phyloP scores from a whole-genome alignment of 2,113 vertebrate genomes.

The Chascanopsetta lugubris region DNA sequence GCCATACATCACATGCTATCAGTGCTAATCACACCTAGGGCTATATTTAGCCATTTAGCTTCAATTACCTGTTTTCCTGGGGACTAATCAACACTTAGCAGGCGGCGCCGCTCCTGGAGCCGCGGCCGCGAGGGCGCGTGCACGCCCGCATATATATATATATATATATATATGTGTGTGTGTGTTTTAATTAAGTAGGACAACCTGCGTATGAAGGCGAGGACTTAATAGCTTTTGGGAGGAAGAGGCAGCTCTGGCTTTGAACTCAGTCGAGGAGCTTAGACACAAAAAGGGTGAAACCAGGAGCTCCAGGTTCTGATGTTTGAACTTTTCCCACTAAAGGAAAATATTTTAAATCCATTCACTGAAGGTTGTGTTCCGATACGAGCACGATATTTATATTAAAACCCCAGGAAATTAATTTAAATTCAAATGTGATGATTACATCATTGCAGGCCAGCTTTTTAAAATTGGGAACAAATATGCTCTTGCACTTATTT shows the following conservation, averaged over 20 bases:
- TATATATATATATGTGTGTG: not conserved
- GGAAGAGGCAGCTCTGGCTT: constrained; percentile 5
- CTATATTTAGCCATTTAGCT: constrained; percentile 73
- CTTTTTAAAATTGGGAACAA: not conserved
- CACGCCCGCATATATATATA: not conserved
- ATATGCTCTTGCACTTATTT: not conserved
- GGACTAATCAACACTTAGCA: constrained; percentile 67
- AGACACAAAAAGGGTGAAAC: not conserved
- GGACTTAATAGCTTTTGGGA: constrained; percentile 33
- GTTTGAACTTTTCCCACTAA: not conserved
- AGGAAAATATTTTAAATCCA: not conserved
- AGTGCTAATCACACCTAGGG: constrained; percentile 58
- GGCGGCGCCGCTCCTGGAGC: not conserved
- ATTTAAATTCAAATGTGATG: not conserved
- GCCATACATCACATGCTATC: constrained; percentile 69
- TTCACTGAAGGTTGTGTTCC: not conserved
- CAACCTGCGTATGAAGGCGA: constrained; percentile 22
- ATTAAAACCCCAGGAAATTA: not conserved
- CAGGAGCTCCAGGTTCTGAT: not conserved
- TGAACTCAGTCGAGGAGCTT: constrained; percentile 7
- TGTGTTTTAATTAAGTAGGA: constrained; percentile 48
- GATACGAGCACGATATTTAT: not conserved
- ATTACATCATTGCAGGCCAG: not conserved
- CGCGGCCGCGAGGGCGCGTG: constrained; percentile 19
- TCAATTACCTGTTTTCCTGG: constrained; percentile 55